Conservation (phyloP, 2,113 vertebrate species). For the human region DNA sequence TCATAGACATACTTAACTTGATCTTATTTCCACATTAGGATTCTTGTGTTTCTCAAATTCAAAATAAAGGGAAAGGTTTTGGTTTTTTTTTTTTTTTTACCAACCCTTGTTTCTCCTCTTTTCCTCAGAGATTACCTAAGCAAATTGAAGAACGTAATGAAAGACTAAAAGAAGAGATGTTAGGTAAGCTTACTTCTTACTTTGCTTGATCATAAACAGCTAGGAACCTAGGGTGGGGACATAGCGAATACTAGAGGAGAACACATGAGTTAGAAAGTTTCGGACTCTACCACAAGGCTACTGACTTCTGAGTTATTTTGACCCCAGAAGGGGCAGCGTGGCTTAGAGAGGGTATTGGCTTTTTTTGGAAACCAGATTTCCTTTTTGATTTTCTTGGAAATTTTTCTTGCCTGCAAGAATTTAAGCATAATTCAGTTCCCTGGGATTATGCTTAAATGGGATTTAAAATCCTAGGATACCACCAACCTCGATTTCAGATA, state of each 20-base stretch:
- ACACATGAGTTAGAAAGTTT: neutral
- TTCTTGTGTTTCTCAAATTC: constrained; percentile 12
- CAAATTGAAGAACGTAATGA: constrained; percentile 98
- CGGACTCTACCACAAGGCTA: too few relatives aligned
- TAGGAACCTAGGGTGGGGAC: neutral
- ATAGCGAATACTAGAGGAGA: neutral
- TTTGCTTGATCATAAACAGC: neutral
- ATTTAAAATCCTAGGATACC: neutral
- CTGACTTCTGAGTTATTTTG: neutral
- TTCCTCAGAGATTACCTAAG: constrained; percentile 90
- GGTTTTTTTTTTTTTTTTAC: neutral
- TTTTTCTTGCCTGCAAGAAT: neutral
- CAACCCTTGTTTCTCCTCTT: constrained; percentile 44
- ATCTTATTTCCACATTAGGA: neutral
- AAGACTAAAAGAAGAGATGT: constrained; percentile 96
- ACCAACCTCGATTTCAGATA: neutral
- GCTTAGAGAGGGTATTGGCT: neutral
- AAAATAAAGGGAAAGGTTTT: neutral
- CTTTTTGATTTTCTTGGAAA: constrained; percentile 9
- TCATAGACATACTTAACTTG: neutral
- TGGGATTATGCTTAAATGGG: too few relatives aligned
- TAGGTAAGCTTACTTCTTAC: constrained; percentile 86
- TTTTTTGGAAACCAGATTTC: constrained; percentile 43
- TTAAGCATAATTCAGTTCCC: neutral
- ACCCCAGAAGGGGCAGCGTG: neutral